Conservation (phyloP, 1,140 invertebrate species). For the Calosoma granatense region DNA sequence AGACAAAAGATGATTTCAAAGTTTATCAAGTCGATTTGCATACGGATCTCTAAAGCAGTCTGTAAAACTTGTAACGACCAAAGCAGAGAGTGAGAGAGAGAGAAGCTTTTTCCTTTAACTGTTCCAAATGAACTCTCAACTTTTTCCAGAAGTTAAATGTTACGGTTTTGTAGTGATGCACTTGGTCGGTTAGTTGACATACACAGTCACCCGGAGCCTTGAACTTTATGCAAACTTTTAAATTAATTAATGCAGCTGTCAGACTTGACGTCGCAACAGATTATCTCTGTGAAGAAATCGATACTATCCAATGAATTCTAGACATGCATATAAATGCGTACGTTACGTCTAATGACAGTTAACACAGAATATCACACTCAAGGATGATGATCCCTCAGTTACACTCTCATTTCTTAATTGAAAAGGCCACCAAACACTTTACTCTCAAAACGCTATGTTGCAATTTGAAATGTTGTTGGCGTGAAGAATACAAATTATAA, state of each 20-base stretch:
- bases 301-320: not conserved
- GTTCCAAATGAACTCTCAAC: not conserved
- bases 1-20: not conserved
- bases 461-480: no score
- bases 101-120: not conserved
- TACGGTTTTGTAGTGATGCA: not conserved
- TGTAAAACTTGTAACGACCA: no score
- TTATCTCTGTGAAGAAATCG: not conserved
- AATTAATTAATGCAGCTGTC: constrained; percentile 7
- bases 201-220: not conserved
- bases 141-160: not conserved
- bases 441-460: no score
- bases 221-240: constrained; percentile 3
- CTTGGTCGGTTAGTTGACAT: not conserved
- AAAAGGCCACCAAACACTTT: no score
- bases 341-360: no score
- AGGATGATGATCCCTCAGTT: no score
- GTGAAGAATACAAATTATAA: no score
- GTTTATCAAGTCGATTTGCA: constrained; percentile 1
- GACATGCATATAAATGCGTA: not conserved
- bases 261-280: not conserved
- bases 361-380: no score
- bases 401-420: no score
- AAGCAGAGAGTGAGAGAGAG: not conserved
- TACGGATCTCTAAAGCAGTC: not conserved